Base-by-base conservation (phyloP, 2,797 vertebrate species). In the Dromococcyx pavoninus region DNA sequence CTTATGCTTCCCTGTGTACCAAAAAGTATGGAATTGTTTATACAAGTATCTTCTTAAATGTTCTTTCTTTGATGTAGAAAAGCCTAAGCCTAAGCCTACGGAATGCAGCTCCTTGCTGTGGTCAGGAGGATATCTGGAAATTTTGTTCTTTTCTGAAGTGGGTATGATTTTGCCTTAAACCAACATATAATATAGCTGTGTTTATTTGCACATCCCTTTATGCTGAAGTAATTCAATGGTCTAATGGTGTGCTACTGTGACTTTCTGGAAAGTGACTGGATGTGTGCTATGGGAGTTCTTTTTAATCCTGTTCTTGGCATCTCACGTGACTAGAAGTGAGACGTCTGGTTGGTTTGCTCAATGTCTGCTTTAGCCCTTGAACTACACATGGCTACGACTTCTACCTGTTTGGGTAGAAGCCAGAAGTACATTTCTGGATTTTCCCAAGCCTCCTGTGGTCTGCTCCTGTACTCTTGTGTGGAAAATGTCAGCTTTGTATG, bases 31-130 rank as follows among this genome's bases (percentile, higher is more conserved):
- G 44, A 13, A 17, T 58, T n/a, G 12, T 75, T 93, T 90, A 46
- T 74, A 37, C 4, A 3, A 80, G 32, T 44, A 19, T 73, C 51
- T 64, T 79, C 91, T 78, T 57, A 77, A 91, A 44, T 21, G 3
- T 3, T 17, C 9, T 74, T 69, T 27, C 82, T 95, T 91, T 93
- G 33, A 86, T 83, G 58, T 80, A 82, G 61, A 58, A 91, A 92
- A 89, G 41, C 32, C 22, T 24, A 57, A n/a, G n/a, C n/a, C n/a
- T n/a, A n/a, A 83, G 50, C 58, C 57, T 71, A 51, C 23, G 30
- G 60, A 84, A 88, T 27, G 14, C 15, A 58, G 32, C 51, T 83
- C 13, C 27, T 58, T 86, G 41, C 48, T 2, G 1, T 48, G 56
- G 39, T 79, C 66, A 78, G 14, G 30, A 72, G 21, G 69, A 10